phyloP scores from a whole-genome alignment of 2,113 vertebrate species.

The Progne subis region DNA sequence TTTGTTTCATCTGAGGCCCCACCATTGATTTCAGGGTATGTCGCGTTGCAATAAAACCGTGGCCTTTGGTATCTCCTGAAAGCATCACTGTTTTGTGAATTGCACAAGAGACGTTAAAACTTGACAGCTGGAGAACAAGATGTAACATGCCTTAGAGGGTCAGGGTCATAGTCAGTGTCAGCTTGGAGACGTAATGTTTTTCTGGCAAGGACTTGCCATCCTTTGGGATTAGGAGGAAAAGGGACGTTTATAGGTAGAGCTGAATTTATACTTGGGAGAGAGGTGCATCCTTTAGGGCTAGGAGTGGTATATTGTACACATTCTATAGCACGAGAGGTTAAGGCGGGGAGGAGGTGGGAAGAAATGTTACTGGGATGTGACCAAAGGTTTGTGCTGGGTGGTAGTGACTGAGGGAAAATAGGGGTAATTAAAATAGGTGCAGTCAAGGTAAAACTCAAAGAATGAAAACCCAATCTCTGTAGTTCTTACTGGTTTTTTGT shows the following conservation, averaged over 20 bases:
- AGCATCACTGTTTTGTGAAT: not conserved
- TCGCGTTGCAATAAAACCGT: not conserved
- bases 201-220: conserved; percentile 31
- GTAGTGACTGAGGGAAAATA: not conserved
- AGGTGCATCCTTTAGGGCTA: not conserved
- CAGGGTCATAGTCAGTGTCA: conserved; percentile 20
- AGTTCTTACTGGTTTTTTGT: not conserved
- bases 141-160: conserved; percentile 48
- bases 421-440: not conserved
- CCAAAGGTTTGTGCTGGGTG: not conserved
- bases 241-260: conserved; percentile 30
- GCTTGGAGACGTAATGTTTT: conserved; percentile 28
- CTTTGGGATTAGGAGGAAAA: not conserved
- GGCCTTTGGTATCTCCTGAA: conserved; percentile 1
- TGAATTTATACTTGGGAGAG: not conserved
- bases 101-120: not conserved
- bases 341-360: not conserved
- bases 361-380: not conserved
- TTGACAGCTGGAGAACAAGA: conserved; percentile 37
- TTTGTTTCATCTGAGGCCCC: conserved; percentile 8
- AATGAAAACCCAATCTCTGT: not conserved
- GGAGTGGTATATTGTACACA: not conserved
- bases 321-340: not conserved
- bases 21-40: not conserved
- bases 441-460: not conserved